phyloP scores from a whole-genome alignment of 2,113 vertebrate genomes.

The Callopanchax toddi region DNA sequence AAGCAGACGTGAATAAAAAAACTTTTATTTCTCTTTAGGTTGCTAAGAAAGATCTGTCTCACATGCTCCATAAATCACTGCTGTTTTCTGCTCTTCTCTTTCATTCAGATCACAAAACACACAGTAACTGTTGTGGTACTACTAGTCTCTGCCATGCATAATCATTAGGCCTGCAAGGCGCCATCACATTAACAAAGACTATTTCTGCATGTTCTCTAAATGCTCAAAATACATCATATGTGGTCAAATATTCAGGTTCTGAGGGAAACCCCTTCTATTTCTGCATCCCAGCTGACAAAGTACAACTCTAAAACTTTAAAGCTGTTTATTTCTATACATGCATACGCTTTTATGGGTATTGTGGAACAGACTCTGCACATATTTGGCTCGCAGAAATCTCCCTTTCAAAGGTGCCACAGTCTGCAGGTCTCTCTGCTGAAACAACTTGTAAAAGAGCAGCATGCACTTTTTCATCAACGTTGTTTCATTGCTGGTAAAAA shows the following conservation, averaged over 20 bases:
- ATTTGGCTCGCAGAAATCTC: slow-evolving; percentile 15
- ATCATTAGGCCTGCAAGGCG: slow-evolving; percentile 41
- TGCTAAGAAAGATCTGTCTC: not conserved
- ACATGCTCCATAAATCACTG: slow-evolving; percentile 13
- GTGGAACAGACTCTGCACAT: slow-evolving; percentile 34
- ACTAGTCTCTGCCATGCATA: slow-evolving; percentile 29
- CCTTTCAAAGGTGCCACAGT: not conserved
- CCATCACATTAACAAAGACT: not conserved
- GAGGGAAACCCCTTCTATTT: slow-evolving; percentile 22
- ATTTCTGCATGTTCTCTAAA: too few relatives aligned
- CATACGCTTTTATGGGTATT: slow-evolving; percentile 17
- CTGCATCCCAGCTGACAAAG: slow-evolving; percentile 22
- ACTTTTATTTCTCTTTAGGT: slow-evolving; percentile 21
- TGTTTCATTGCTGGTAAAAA: too few relatives aligned
- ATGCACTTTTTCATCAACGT: too few relatives aligned
- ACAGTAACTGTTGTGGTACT: slow-evolving; percentile 16
- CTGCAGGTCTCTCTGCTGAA: slow-evolving; percentile 11
- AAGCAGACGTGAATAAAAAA: slow-evolving; percentile 28
- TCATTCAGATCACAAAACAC: slow-evolving; percentile 46
- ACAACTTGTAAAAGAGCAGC: slow-evolving; percentile 1
- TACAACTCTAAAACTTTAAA: slow-evolving; percentile 25
- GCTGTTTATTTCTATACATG: slow-evolving; percentile 11
- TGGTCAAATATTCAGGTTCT: not conserved
- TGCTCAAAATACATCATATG: too few relatives aligned
- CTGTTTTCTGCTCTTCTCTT: too few relatives aligned